Percentiles rank a stretch among this genome's conserved stretches.
These are phyloP conservation scores for Calycopis cecrops DNA, from an alignment of 1,140 invertebrate genomes.

Conservation along the genomic window DNA sequence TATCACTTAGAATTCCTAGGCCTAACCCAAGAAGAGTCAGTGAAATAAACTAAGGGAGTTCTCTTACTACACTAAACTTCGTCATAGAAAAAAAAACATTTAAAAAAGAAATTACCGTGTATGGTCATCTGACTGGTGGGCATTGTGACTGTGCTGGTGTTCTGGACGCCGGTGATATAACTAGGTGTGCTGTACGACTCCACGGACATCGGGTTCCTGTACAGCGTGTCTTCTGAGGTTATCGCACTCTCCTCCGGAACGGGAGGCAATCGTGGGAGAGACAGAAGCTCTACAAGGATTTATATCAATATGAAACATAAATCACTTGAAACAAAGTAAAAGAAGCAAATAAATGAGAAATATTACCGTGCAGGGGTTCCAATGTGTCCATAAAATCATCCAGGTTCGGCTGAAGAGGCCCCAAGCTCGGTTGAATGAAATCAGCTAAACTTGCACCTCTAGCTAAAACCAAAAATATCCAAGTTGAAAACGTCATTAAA, in stretches of 20 bases:
- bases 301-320: neutral
- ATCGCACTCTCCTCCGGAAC: slow-evolving; percentile 73
- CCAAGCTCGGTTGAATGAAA: slow-evolving; percentile 98
- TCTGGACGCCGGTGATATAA: slow-evolving; percentile 46
- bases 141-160: slow-evolving; percentile 47
- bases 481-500: slow-evolving; percentile 15
- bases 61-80: too few species aligned
- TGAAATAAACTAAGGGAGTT: slow-evolving; percentile 16
- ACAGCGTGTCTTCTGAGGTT: slow-evolving; percentile 50
- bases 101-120: slow-evolving; percentile 37
- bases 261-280: slow-evolving; percentile 68
- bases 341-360: neutral
- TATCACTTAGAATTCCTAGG: neutral
- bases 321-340: slow-evolving; percentile 25
- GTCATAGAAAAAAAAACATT: neutral
- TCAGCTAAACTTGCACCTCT: slow-evolving; percentile 84
- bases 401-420: slow-evolving; percentile 96
- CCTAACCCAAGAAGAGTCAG: neutral
- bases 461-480: slow-evolving; percentile 67
- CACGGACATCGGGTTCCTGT: slow-evolving; percentile 57
- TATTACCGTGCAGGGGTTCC: slow-evolving; percentile 86
- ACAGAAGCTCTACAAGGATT: slow-evolving; percentile 47
- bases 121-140: slow-evolving; percentile 65
- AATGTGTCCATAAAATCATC: slow-evolving; percentile 97
- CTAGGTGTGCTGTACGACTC: slow-evolving; percentile 50